Evolutionary conservation across 2,797 vertebrate genomes (phyloP).

Genomic region (Aphelocoma californica): DNA sequence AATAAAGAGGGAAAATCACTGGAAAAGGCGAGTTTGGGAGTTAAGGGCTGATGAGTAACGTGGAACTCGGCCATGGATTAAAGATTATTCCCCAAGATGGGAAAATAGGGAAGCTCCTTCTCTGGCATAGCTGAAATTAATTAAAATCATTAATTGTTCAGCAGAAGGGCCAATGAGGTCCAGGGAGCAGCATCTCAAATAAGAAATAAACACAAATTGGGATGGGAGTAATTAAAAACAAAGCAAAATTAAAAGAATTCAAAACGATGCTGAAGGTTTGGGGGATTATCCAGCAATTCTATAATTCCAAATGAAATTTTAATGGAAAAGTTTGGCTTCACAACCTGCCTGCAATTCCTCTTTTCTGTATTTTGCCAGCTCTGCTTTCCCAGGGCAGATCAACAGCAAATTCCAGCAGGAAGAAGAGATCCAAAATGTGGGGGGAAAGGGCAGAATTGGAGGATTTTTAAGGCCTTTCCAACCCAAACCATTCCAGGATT

Average conservation of each 20-base stretch:
- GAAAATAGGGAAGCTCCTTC: not conserved
- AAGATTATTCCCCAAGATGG: not conserved
- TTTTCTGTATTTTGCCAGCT: not conserved
- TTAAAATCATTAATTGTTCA: not conserved
- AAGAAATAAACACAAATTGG: not conserved
- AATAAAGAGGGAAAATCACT: not conserved
- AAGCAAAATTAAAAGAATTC: not conserved
- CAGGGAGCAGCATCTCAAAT: not conserved
- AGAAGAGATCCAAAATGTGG: not conserved
- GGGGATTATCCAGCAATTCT: not conserved
- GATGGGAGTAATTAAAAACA: not conserved
- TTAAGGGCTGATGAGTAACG: not conserved
- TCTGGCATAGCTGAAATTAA: not conserved
- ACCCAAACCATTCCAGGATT: not conserved
- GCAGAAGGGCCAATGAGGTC: not conserved
- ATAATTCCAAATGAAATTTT: not conserved
- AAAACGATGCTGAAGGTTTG: not conserved
- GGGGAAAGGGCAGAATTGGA: not conserved
- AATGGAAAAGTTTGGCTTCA: not conserved
- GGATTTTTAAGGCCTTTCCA: not conserved
- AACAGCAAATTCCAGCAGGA: not conserved
- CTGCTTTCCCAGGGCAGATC: rapidly evolving
- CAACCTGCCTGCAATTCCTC: not conserved
- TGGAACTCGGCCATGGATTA: not conserved
- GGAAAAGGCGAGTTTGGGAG: not conserved